Conservation (phyloP, 2,113 vertebrate species). For the Hirundichthys speculiger region DNA sequence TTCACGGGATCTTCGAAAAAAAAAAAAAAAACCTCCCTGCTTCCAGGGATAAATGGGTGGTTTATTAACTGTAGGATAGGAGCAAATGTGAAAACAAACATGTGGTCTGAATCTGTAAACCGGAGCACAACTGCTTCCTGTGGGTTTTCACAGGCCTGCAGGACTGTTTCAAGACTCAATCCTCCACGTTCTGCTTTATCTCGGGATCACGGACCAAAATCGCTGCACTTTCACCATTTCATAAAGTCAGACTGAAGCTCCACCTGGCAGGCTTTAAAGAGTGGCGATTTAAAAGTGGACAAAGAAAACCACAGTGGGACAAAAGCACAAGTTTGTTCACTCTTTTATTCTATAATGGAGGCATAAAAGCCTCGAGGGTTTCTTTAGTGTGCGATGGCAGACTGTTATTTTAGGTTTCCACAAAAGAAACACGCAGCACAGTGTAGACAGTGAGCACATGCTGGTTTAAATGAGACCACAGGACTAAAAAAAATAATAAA, state of each 20-base stretch:
- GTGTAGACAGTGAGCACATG: too few species aligned
- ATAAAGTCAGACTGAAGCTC: not conserved
- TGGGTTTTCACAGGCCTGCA: slow-evolving; percentile 17
- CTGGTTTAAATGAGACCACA: too few species aligned
- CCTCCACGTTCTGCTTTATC: too few species aligned
- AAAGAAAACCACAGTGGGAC: too few species aligned
- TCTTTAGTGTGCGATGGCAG: too few species aligned
- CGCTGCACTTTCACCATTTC: not conserved
- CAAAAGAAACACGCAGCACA: too few species aligned
- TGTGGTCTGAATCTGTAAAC: slow-evolving; percentile 49
- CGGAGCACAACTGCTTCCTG: slow-evolving; percentile 34
- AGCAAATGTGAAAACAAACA: slow-evolving; percentile 64
- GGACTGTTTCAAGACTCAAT: not conserved
- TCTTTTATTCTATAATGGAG: too few species aligned
- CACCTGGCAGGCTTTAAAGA: not conserved
- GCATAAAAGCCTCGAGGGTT: too few species aligned
- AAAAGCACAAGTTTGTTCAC: too few species aligned
- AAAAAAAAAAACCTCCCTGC: slow-evolving; percentile 20
- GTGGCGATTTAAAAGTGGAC: not conserved
- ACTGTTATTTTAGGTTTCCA: too few species aligned
- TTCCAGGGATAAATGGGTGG: slow-evolving; percentile 42
- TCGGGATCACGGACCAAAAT: too few species aligned
- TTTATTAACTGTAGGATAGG: slow-evolving; percentile 48
- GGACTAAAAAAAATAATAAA: too few species aligned
- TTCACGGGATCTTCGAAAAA: not conserved